These are phyloP conservation scores for Eilema sororculum DNA, from an alignment of 2,888 invertebrate species.

Conservation along the genomic window DNA sequence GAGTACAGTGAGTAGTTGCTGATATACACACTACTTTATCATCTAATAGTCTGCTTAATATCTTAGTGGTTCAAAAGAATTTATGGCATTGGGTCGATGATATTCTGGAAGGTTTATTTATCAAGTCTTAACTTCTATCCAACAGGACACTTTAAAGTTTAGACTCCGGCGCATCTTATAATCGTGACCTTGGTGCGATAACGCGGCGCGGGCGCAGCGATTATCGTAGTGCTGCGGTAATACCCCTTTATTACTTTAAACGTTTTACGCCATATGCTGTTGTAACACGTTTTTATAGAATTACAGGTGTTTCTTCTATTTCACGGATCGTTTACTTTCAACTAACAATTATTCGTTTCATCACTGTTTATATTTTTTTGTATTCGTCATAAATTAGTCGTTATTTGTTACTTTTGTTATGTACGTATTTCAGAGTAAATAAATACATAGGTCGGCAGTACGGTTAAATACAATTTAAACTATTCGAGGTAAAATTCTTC, in stretches of 20 bases:
- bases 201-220: constrained; percentile 43
- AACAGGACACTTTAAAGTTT: constrained; percentile 1
- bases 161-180: constrained; percentile 42
- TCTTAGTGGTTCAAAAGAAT: neutral
- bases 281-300: constrained; percentile 50
- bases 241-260: constrained; percentile 57
- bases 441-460: neutral
- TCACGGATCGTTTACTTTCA: constrained; percentile 48
- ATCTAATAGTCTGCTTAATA: too few species aligned
- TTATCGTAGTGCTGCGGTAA: constrained; percentile 49
- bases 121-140: neutral
- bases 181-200: constrained; percentile 64
- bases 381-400: neutral
- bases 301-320: constrained; percentile 51
- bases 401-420: constrained; percentile 2
- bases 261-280: constrained; percentile 46
- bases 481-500: constrained; percentile 16
- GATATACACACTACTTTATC: too few species aligned
- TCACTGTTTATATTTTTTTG: constrained; percentile 24
- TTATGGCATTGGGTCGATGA: neutral
- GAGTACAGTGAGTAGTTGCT: too few species aligned
- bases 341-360: constrained; percentile 40
- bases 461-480: neutral
- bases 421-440: neutral
- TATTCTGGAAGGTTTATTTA: neutral